A percentile compares a stretch with the other conserved stretches of the same genome.
Conservation (phyloP, 2,797 vertebrate genomes). For the Cottoperca gobio region DNA sequence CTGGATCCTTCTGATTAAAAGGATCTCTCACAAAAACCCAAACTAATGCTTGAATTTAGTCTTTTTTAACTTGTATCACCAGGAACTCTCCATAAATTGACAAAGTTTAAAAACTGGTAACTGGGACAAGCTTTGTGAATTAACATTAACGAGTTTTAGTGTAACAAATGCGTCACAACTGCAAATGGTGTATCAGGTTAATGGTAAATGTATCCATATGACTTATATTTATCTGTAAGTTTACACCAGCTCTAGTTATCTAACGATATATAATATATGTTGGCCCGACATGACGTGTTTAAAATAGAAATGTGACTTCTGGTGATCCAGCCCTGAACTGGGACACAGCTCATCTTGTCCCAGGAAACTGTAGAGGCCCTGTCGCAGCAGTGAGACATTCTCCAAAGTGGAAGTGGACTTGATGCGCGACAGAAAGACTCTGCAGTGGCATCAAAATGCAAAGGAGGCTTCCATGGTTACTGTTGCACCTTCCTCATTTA, state of each 20-base stretch:
- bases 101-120: background rate
- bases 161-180: background rate
- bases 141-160: background rate
- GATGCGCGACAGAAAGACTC: conserved; percentile 22
- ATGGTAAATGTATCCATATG: background rate
- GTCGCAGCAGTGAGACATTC: background rate
- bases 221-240: conserved; percentile 1
- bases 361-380: conserved; percentile 15
- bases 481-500: conserved; percentile 51
- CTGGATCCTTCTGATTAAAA: conserved; percentile 25
- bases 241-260: background rate
- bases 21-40: background rate
- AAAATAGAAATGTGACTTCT: background rate
- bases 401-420: conserved; percentile 23
- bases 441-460: conserved; percentile 15
- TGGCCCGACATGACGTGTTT: background rate
- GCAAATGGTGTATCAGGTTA: background rate
- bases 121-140: background rate
- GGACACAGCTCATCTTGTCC: conserved; percentile 53
- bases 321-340: conserved; percentile 39
- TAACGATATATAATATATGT: background rate
- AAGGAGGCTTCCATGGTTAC: conserved; percentile 33
- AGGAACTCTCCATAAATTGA: background rate
- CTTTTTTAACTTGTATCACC: background rate
- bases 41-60: background rate